phyloP scores from a whole-genome alignment of 2,888 invertebrate species.

The Xestia xanthographa region DNA sequence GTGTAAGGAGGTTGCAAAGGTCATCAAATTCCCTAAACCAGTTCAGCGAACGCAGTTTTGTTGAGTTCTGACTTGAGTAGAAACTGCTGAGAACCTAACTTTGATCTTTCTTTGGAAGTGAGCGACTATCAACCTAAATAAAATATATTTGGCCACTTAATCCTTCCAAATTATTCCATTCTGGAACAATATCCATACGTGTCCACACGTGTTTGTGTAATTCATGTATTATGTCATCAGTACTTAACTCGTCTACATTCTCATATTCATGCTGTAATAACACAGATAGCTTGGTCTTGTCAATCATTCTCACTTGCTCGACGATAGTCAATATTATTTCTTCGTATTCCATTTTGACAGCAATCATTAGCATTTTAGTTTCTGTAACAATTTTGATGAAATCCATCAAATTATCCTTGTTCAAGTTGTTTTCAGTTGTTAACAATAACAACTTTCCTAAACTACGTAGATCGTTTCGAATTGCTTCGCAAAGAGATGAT shows the following conservation, averaged over 20 bases:
- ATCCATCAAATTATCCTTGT: slow-evolving; percentile 7
- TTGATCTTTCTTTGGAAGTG: no score
- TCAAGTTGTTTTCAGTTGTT: background rate
- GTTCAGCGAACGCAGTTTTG: background rate
- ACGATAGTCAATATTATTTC: slow-evolving; percentile 12
- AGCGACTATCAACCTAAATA: background rate
- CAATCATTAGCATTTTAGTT: slow-evolving; percentile 23
- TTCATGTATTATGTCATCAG: slow-evolving; percentile 7
- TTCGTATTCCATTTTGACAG: slow-evolving; percentile 34
- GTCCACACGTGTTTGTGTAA: slow-evolving; percentile 14
- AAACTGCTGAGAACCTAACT: no score
- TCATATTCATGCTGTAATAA: background rate
- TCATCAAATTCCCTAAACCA: background rate
- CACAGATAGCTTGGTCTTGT: slow-evolving; percentile 4
- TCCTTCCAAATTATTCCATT: background rate
- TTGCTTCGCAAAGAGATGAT: slow-evolving; percentile 25
- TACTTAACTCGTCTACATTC: background rate
- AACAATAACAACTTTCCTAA: slow-evolving; percentile 7
- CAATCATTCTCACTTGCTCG: background rate
- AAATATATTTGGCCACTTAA: slow-evolving; percentile 10
- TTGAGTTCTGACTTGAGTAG: background rate
- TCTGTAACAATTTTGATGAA: slow-evolving; percentile 20
- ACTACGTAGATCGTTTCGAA: slow-evolving; percentile 2
- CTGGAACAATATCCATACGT: background rate
- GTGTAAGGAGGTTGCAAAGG: background rate